Evolutionary conservation across 2,113 vertebrate genomes (phyloP).

Genomic region (Coturnix japonica): DNA sequence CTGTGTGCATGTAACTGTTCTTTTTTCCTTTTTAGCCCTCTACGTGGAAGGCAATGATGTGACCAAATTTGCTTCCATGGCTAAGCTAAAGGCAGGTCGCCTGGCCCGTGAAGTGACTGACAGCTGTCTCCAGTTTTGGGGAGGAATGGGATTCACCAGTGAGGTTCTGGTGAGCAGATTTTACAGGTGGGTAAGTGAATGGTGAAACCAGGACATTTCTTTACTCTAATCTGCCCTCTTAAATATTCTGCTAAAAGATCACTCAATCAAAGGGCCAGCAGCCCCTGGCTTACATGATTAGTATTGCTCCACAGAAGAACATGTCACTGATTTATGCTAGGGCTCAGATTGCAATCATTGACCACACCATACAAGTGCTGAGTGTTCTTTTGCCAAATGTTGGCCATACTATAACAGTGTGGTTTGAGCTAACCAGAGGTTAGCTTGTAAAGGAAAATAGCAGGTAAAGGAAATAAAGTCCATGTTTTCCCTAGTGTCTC

Average conservation of each 20-base stretch:
- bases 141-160: conserved; percentile 91
- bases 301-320: neutral
- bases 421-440: neutral
- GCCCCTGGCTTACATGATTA: neutral
- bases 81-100: conserved; percentile 86
- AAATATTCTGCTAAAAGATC: neutral
- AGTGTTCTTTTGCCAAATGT: neutral
- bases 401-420: neutral
- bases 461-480: neutral
- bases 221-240: neutral
- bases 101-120: conserved; percentile 83
- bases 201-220: neutral
- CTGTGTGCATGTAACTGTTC: neutral
- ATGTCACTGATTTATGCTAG: fast-evolving
- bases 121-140: conserved; percentile 91
- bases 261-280: neutral
- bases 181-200: conserved; percentile 82
- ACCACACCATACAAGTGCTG: neutral
- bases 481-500: neutral
- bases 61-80: conserved; percentile 90
- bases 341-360: neutral
- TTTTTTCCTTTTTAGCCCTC: conserved; percentile 66
- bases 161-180: conserved; percentile 86
- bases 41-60: conserved; percentile 85
- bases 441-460: too few species aligned